Conservation (phyloP, 2,113 vertebrate species). For the Conger conger region DNA sequence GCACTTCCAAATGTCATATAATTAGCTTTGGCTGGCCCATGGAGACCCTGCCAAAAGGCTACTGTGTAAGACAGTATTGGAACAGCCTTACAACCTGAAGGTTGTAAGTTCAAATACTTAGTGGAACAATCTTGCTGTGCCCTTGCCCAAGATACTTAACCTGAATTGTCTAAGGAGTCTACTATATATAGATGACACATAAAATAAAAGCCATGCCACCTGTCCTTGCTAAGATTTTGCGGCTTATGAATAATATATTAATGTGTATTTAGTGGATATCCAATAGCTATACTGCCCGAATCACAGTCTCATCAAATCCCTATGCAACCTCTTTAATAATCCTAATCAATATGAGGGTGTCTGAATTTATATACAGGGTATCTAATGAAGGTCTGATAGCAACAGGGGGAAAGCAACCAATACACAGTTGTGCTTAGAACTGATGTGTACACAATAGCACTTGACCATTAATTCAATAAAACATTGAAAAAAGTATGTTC, state of each 20-base stretch:
- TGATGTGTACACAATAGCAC: neutral
- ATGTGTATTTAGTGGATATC: neutral
- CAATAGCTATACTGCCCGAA: neutral
- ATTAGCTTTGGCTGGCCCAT: neutral
- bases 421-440: neutral
- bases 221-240: neutral
- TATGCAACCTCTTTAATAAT: neutral
- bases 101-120: neutral
- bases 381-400: neutral
- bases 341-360: neutral
- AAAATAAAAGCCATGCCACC: neutral
- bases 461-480: neutral
- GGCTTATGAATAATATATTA: neutral
- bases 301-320: neutral
- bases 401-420: too few relatives aligned
- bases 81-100: neutral
- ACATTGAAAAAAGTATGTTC: neutral
- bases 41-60: neutral
- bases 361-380: neutral
- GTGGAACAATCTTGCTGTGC: neutral
- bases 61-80: too few relatives aligned
- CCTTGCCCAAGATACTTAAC: neutral
- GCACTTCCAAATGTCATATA: neutral
- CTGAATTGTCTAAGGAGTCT: neutral
- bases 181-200: neutral